These are phyloP conservation scores for Pyxicephalus adspersus DNA, from an alignment of 2,113 vertebrate genomes.

Conservation along the genomic window DNA sequence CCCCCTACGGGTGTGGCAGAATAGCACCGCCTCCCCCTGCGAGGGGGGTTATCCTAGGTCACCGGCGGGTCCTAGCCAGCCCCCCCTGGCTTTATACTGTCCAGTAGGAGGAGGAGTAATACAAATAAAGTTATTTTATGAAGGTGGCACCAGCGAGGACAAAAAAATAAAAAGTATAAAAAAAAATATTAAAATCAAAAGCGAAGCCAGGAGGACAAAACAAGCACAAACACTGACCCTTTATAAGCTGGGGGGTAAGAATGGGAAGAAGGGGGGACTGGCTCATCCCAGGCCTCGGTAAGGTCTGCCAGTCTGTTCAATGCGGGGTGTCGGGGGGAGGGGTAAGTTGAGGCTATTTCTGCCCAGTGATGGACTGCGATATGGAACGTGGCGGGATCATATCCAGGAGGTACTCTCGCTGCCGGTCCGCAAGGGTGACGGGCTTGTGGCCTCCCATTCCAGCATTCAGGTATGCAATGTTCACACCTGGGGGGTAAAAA, in stretches of 20 bases:
- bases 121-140: not conserved
- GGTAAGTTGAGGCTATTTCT: slow-evolving; percentile 83
- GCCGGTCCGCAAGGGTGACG: slow-evolving; percentile 91
- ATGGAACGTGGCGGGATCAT: slow-evolving; percentile 98
- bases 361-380: slow-evolving; percentile 95
- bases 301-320: slow-evolving; percentile 83
- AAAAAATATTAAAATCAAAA: slow-evolving; percentile 5
- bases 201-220: slow-evolving; percentile 24
- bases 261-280: slow-evolving; percentile 6
- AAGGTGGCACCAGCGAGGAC: slow-evolving; percentile 17
- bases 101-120: not conserved
- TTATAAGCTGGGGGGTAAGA: slow-evolving; percentile 21
- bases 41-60: not conserved
- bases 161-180: slow-evolving; percentile 8
- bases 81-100: not conserved
- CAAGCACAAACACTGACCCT: slow-evolving; percentile 49
- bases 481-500: slow-evolving; percentile 77
- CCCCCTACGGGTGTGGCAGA: too few relatives aligned
- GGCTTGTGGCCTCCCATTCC: slow-evolving; percentile 92
- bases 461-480: slow-evolving; percentile 95
- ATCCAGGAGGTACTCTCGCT: slow-evolving; percentile 96
- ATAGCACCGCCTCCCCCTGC: too few relatives aligned
- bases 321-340: slow-evolving; percentile 65
- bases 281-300: not conserved
- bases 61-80: not conserved